A percentile compares a stretch with the other conserved stretches of the same genome.
These are phyloP conservation scores for Triplophysa dalaica DNA, from an alignment of 2,113 vertebrate genomes.

Conservation along the genomic window DNA sequence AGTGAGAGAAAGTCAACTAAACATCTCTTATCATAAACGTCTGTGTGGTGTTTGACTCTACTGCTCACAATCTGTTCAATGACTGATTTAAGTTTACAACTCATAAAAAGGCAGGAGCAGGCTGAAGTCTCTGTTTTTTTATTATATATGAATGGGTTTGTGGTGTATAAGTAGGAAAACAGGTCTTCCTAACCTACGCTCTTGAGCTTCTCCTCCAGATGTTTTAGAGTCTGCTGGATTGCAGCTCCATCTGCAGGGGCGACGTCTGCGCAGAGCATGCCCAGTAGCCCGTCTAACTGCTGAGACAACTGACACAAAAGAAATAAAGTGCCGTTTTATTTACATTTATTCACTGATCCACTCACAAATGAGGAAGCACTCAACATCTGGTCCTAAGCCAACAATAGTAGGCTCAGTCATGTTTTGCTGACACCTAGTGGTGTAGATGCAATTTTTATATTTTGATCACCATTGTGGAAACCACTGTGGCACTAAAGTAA, in stretches of 20 bases:
- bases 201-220: conserved; percentile 97
- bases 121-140: background rate
- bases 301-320: conserved; percentile 87
- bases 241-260: conserved; percentile 93
- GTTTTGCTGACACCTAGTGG: background rate
- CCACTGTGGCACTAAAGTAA: too few species aligned
- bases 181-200: conserved; percentile 83
- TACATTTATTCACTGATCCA: background rate
- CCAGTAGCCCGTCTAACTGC: conserved; percentile 92
- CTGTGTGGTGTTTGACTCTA: too few species aligned
- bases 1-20: background rate
- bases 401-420: too few species aligned
- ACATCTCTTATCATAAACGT: too few species aligned
- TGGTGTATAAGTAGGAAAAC: background rate
- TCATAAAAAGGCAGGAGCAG: background rate
- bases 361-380: too few species aligned
- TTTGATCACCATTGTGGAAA: too few species aligned
- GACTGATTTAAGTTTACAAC: background rate
- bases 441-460: too few species aligned
- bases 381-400: too few species aligned
- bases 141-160: background rate
- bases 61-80: background rate
- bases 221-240: conserved; percentile 96
- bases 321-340: background rate
- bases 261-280: conserved; percentile 97